These are phyloP conservation scores for Rana temporaria DNA, from an alignment of 2,113 vertebrate genomes.

Conservation along the genomic window DNA sequence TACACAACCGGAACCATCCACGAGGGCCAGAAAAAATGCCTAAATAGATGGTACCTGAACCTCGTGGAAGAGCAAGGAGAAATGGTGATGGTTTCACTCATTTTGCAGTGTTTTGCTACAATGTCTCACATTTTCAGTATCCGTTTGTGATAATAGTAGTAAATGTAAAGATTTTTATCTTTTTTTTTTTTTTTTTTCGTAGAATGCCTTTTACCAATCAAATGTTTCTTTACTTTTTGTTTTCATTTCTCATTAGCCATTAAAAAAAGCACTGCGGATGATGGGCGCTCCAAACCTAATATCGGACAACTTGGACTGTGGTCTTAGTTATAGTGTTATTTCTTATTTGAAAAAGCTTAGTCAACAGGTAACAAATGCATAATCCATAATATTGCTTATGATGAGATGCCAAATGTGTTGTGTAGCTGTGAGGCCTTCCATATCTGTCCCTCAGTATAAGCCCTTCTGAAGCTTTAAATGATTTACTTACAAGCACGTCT, in stretches of 20 bases:
- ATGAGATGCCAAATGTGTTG: too few relatives aligned
- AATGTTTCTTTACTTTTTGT: conserved; percentile 66
- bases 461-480: too few relatives aligned
- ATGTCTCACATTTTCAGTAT: not conserved
- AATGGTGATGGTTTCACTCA: too few relatives aligned
- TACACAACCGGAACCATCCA: too few relatives aligned
- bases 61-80: too few relatives aligned
- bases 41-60: too few relatives aligned
- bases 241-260: conserved; percentile 84
- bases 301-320: conserved; percentile 87
- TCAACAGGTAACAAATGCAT: conserved; percentile 77
- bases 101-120: not conserved
- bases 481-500: too few relatives aligned
- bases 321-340: conserved; percentile 88
- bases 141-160: not conserved
- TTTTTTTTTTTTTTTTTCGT: not conserved
- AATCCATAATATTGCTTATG: not conserved
- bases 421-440: not conserved
- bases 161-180: not conserved
- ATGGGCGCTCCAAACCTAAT: conserved; percentile 88
- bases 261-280: conserved; percentile 88
- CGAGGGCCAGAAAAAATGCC: too few relatives aligned
- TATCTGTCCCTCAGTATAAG: not conserved
- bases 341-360: conserved; percentile 90
- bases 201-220: not conserved